Evolutionary conservation across 2,888 invertebrate genomes (phyloP).

Genomic region (Sinohyriopsis cumingii): DNA sequence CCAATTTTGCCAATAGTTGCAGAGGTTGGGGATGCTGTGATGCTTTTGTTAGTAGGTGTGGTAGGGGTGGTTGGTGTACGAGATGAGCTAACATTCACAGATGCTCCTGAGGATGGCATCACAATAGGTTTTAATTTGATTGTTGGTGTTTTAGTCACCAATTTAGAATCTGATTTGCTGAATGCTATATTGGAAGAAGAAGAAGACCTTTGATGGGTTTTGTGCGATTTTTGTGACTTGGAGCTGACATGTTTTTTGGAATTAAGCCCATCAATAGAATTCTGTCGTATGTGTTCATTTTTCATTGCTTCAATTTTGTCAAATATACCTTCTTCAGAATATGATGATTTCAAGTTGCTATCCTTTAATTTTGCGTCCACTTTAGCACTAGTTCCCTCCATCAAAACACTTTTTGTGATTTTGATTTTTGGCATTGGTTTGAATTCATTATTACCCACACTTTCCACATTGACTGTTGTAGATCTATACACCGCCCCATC

Average conservation of each 20-base stretch:
- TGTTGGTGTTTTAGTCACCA: constrained; percentile 61
- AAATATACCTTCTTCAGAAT: constrained; percentile 38
- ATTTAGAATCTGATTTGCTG: constrained; percentile 58
- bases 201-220: constrained; percentile 30
- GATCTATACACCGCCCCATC: constrained; percentile 57
- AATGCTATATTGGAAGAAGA: constrained; percentile 33
- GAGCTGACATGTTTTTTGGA: constrained; percentile 21
- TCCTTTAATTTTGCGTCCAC: constrained; percentile 3
- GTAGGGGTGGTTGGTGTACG: constrained; percentile 24
- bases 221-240: constrained; percentile 43
- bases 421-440: constrained; percentile 61
- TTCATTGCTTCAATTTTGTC: constrained; percentile 42
- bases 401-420: constrained; percentile 50
- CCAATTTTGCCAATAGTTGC: constrained; percentile 48
- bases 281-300: constrained; percentile 19
- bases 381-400: constrained; percentile 6
- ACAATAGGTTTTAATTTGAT: constrained; percentile 78
- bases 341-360: constrained; percentile 3
- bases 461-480: constrained; percentile 54
- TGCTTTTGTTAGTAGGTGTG: constrained; percentile 25
- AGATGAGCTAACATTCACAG: constrained; percentile 19
- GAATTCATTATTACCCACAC: constrained; percentile 25
- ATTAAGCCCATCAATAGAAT: constrained; percentile 16
- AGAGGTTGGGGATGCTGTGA: constrained; percentile 45
- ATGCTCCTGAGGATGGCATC: constrained; percentile 74